phyloP scores from a whole-genome alignment of 2,888 invertebrate genomes.

The Nowickia ferox region DNA sequence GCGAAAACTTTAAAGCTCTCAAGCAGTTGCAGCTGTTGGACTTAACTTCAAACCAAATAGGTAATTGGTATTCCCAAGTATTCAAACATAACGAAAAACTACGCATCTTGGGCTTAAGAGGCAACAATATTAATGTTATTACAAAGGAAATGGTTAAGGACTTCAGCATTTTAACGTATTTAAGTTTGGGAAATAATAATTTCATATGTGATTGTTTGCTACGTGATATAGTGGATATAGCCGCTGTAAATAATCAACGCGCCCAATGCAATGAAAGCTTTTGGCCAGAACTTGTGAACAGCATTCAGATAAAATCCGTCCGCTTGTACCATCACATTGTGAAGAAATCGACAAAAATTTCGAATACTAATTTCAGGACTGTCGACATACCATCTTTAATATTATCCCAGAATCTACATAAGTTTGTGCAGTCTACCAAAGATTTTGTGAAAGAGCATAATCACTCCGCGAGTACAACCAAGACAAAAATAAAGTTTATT shows the following conservation, averaged over 20 bases:
- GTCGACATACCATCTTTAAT: constrained; percentile 36
- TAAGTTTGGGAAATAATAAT: constrained; percentile 85
- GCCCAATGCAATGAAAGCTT: constrained; percentile 73
- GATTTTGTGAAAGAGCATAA: background rate
- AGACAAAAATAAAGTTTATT: constrained; percentile 72
- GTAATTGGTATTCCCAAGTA: constrained; percentile 84
- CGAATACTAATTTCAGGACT: background rate
- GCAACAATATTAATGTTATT: constrained; percentile 85
- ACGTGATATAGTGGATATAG: constrained; percentile 84
- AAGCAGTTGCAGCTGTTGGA: constrained; percentile 84
- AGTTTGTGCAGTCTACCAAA: background rate
- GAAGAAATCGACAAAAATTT: constrained; percentile 1
- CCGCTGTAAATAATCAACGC: constrained; percentile 77
- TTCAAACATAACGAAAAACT: constrained; percentile 83
- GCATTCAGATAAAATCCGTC: background rate
- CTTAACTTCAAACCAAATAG: constrained; percentile 84
- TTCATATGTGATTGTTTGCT: constrained; percentile 86
- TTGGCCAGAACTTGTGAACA: background rate
- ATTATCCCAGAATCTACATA: constrained; percentile 18
- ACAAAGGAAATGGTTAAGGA: constrained; percentile 85
- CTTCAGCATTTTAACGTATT: constrained; percentile 83
- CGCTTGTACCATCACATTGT: constrained; percentile 2
- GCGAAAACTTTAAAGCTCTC: constrained; percentile 80
- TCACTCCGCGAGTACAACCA: background rate
- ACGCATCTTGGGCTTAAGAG: constrained; percentile 83